Evolutionary conservation across 1,140 invertebrate species (phyloP).

Genomic region (Pseudoatta argentina): DNA sequence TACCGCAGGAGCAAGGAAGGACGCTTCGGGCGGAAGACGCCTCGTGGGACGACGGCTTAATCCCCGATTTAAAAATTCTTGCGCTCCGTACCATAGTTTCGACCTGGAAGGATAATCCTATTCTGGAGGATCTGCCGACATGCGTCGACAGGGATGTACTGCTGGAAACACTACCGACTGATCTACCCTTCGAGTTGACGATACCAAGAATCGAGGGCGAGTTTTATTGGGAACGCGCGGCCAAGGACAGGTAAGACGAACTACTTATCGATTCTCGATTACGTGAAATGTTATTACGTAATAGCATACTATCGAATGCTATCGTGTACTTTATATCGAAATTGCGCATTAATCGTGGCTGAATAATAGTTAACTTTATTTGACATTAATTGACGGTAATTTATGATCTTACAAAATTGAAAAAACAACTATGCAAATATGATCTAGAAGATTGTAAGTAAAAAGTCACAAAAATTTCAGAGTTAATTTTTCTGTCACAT

Average conservation of each 20-base stretch:
- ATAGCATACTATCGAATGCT: neutral
- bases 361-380: neutral
- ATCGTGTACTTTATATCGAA: neutral
- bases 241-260: constrained; percentile 75
- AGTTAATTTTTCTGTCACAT: too few species aligned
- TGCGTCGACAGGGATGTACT: constrained; percentile 78
- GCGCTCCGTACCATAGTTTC: constrained; percentile 76
- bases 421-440: too few species aligned
- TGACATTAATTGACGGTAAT: constrained; percentile 1
- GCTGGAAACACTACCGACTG: constrained; percentile 81
- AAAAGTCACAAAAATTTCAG: too few species aligned
- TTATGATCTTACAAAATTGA: neutral
- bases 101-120: constrained; percentile 77
- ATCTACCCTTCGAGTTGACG: constrained; percentile 81
- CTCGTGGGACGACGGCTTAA: constrained; percentile 77
- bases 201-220: constrained; percentile 79
- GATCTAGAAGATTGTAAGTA: too few species aligned
- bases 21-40: constrained; percentile 78
- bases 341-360: neutral
- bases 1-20: constrained; percentile 72
- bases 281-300: neutral
- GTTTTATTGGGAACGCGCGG: constrained; percentile 83
- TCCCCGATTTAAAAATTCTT: constrained; percentile 79
- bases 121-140: constrained; percentile 80
- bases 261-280: neutral